These are phyloP conservation scores for Micrastur ruficollis DNA, from an alignment of 2,797 vertebrate species.

Conservation along the genomic window DNA sequence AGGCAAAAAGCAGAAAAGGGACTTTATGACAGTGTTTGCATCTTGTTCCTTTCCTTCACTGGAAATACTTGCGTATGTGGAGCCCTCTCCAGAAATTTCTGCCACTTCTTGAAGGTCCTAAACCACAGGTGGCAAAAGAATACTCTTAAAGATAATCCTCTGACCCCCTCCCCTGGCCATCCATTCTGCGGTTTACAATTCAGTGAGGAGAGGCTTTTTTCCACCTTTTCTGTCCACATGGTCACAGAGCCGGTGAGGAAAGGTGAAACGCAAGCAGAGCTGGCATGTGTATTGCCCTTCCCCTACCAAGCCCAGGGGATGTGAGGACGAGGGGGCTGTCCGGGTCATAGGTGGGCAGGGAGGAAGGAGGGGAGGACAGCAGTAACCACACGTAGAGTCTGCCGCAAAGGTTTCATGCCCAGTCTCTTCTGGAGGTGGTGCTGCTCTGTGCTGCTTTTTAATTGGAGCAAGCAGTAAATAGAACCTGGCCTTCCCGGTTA, in stretches of 20 bases:
- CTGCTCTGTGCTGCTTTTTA: neutral
- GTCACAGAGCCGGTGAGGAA: neutral
- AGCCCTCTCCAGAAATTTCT: neutral
- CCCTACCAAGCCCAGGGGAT: neutral
- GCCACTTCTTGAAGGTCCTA: neutral
- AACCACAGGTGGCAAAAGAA: neutral
- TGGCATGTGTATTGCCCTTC: neutral
- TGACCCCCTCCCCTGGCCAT: neutral
- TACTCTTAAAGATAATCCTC: neutral
- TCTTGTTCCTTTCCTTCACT: neutral
- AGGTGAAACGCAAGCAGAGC: neutral
- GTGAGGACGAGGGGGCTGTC: neutral
- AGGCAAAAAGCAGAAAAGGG: neutral
- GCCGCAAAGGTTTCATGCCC: neutral
- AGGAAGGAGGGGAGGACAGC: neutral
- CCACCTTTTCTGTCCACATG: neutral
- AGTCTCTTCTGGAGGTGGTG: neutral
- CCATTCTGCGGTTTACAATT: neutral
- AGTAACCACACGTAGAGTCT: rapidly evolving
- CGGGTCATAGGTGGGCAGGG: rapidly evolving
- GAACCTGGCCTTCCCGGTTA: neutral
- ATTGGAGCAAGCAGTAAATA: neutral
- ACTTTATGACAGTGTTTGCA: neutral
- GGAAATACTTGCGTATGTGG: neutral
- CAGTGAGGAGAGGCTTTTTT: neutral